Percentiles rank a stretch among this genome's conserved stretches.
Evolutionary conservation across 2,888 invertebrate genomes (phyloP).

Genomic region (Drosophila flavopinicola): DNA sequence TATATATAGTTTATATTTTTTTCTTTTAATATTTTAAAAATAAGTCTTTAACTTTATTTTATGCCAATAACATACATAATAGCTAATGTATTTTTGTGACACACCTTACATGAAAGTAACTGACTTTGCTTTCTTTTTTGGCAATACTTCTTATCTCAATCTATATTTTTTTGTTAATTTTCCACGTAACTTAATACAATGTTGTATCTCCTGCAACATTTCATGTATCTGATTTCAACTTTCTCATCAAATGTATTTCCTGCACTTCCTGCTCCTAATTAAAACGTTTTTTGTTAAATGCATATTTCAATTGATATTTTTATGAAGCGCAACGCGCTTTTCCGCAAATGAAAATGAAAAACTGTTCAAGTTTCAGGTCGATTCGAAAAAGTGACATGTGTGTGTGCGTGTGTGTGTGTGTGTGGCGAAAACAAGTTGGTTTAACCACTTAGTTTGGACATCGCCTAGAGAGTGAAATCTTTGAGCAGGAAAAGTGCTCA

Average conservation of each 20-base stretch:
- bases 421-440: constrained; percentile 58
- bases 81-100: too few species aligned
- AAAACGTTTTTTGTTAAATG: constrained; percentile 26
- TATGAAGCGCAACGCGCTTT: constrained; percentile 43
- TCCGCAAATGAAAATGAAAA: constrained; percentile 69
- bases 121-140: too few species aligned
- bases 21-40: too few species aligned
- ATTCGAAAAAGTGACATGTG: constrained; percentile 46
- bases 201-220: too few species aligned
- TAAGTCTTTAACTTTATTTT: too few species aligned
- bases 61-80: too few species aligned
- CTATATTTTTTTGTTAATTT: too few species aligned
- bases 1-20: too few species aligned
- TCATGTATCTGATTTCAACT: constrained; percentile 15
- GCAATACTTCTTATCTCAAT: too few species aligned
- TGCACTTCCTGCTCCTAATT: constrained; percentile 31
- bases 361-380: constrained; percentile 49
- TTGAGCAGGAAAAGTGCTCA: constrained; percentile 62
- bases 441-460: constrained; percentile 37
- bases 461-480: constrained; percentile 70
- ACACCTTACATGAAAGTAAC: too few species aligned
- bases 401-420: too few species aligned
- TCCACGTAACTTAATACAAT: too few species aligned
- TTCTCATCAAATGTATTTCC: constrained; percentile 25
- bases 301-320: constrained; percentile 25